Evolutionary conservation across 2,888 invertebrate species (phyloP).

Genomic region (Zhuqinia jingwanae): DNA sequence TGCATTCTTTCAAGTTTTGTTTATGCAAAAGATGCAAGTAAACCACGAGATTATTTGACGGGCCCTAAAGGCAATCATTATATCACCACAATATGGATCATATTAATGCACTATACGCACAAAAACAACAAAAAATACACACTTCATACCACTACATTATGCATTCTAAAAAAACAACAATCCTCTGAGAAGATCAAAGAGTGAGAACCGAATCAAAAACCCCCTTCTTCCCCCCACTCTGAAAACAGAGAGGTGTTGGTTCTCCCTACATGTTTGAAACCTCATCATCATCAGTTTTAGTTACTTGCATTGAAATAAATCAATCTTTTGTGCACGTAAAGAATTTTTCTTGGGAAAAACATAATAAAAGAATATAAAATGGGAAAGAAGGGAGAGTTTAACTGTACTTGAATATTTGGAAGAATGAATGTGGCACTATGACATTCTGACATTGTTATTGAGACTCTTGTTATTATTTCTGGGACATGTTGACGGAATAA

Average conservation of each 20-base stretch:
- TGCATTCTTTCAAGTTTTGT: constrained; percentile 6
- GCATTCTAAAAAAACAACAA: too few species aligned
- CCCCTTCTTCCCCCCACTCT: too few species aligned
- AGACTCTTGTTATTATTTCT: constrained; percentile 49
- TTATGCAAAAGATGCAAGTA: neutral
- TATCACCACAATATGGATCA: constrained; percentile 32
- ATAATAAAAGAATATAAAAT: constrained; percentile 5
- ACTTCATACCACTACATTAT: too few species aligned
- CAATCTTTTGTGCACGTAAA: neutral
- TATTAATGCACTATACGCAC: neutral
- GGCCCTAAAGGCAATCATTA: constrained; percentile 51
- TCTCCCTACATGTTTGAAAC: too few species aligned
- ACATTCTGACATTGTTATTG: constrained; percentile 53
- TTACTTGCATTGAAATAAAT: neutral
- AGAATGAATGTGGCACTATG: constrained; percentile 54
- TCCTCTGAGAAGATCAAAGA: too few species aligned
- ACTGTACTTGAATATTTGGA: constrained; percentile 59
- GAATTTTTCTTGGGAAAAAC: neutral
- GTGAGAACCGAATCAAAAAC: too few species aligned
- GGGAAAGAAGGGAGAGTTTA: constrained; percentile 49
- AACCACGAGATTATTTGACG: constrained; percentile 23
- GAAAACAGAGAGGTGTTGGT: too few species aligned
- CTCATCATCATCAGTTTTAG: too few species aligned
- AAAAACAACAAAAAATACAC: constrained; percentile 3
- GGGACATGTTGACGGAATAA: constrained; percentile 58